Evolutionary conservation across 2,888 invertebrate species (phyloP).

Genomic region (Cryptops parisi): DNA sequence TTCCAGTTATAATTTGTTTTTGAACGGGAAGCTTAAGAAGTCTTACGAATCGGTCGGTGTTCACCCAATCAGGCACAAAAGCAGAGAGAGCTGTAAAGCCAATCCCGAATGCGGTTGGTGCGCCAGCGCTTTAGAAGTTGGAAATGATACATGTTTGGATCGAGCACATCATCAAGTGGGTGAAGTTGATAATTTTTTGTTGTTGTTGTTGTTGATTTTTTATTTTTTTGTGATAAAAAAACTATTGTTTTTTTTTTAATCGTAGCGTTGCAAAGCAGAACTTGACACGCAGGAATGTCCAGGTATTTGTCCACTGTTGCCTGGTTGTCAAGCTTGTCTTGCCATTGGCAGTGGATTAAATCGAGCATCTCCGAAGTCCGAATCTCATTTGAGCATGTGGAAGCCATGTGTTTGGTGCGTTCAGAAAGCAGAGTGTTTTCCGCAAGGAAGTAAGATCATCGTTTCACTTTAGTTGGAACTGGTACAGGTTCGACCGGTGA

Average conservation of each 20-base stretch:
- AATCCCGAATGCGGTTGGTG: conserved; percentile 95
- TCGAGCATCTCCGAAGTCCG: background rate
- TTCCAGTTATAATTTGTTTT: background rate
- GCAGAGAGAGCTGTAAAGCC: conserved; percentile 50
- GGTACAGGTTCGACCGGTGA: no score
- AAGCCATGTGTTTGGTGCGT: conserved; percentile 56
- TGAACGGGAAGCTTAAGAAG: no score
- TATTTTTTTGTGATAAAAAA: background rate
- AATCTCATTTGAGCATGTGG: background rate
- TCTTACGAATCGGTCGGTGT: no score
- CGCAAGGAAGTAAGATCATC: conserved; percentile 50
- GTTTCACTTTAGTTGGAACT: no score
- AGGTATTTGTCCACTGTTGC: conserved; percentile 65
- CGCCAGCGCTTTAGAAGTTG: conserved; percentile 37
- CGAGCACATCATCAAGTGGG: background rate
- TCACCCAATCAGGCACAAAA: conserved; percentile 16
- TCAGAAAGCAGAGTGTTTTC: conserved; percentile 78
- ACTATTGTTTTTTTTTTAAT: conserved; percentile 2
- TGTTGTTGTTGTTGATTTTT: background rate
- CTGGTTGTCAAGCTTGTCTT: conserved; percentile 79
- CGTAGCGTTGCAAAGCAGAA: conserved; percentile 27
- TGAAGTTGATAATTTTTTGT: no score
- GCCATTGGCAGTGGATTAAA: conserved; percentile 47
- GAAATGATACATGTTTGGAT: conserved; percentile 52
- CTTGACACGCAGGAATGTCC: conserved; percentile 24